Base-by-base conservation (phyloP, 2,797 vertebrate genomes). In the Hippopotamyrus pictus region DNA sequence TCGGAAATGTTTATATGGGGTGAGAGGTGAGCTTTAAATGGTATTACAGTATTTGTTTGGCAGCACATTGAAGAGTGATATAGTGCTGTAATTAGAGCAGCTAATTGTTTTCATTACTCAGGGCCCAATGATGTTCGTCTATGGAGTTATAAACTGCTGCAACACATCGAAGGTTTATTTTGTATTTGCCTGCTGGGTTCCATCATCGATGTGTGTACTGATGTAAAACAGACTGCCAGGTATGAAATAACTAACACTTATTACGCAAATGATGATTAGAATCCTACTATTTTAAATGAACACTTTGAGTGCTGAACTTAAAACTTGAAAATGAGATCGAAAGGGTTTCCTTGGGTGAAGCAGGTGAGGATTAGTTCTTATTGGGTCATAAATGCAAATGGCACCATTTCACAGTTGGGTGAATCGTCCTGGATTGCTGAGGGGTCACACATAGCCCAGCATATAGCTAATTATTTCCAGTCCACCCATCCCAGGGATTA, bases 81-180 rank as follows among this genome's bases (percentile, higher is more conserved):
- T 92, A 94, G 93, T 92, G 93, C 92, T 92, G 93, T 95, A 95
- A 96, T 96, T 95, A 96, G 93, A 94, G 93, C 94, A 92, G 93
- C 92, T 95, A 94, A 95, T 94, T 93, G 94, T 93, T 94, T 94
- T 93, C 92, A 93, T 92, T 91, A 86, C 90, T 93, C 91, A 91
- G 87, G 89, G 90, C 88, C 76, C 69, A 88, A 89, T 44, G 83
- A 89, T 87, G 62, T 86, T 73, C 62, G n/a, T 51, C 84, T 46
- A 65, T 87, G 62, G 62, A 41, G 33, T 54, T 54, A 87, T 86
- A 33, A 37, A 22, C 90, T 37, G 62, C 51, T 62, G 65, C 44
- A 82, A 46, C 59, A 33, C 46, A 25, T 37, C 7, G 37, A 6
- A 41, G 57, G 59, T 29, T 62, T 86, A 73, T 84, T 90, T 50